Evolutionary conservation across 2,797 vertebrate species (phyloP).

Genomic region (Halcyon chelicuti): DNA sequence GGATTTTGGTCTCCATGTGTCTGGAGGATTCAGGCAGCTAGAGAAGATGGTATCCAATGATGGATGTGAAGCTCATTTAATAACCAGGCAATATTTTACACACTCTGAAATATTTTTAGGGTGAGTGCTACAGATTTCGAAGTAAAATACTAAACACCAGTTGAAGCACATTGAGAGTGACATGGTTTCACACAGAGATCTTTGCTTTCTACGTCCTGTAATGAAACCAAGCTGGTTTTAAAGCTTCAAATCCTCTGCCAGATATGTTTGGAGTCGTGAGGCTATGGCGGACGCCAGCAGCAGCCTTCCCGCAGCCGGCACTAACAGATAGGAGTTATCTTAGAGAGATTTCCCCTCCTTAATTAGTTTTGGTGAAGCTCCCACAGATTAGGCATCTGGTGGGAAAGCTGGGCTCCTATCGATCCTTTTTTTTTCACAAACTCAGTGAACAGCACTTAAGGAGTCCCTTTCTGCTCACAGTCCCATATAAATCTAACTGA

Average conservation of each 20-base stretch:
- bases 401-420: background rate
- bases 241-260: background rate
- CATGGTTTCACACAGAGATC: background rate
- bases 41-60: background rate
- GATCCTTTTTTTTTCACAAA: background rate
- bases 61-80: background rate
- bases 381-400: background rate
- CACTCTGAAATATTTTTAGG: background rate
- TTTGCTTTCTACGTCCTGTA: background rate
- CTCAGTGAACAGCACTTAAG: background rate
- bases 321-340: constrained; percentile 13
- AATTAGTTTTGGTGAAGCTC: constrained; percentile 16
- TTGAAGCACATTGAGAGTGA: background rate
- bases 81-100: background rate
- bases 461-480: background rate
- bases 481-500: background rate
- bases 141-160: background rate
- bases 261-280: background rate
- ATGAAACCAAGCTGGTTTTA: background rate
- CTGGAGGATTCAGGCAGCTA: background rate
- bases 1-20: background rate
- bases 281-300: background rate
- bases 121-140: background rate
- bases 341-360: background rate
- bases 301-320: background rate